Conservation (phyloP, 2,797 vertebrate species). For the Bryconaethiops microstoma region DNA sequence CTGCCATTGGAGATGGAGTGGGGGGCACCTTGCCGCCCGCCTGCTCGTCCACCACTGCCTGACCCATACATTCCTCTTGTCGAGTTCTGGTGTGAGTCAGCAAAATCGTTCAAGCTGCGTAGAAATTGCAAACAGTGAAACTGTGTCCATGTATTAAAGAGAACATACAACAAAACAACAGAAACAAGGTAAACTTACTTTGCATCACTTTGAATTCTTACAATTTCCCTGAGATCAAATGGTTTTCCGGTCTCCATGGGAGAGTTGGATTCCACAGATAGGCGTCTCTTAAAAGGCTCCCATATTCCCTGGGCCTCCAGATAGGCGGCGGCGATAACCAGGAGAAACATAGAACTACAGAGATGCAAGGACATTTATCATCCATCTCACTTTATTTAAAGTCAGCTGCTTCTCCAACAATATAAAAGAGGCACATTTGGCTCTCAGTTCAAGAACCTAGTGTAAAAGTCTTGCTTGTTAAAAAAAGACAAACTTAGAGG, state of each 20-base stretch:
- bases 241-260: constrained; percentile 91
- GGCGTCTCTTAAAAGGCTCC: constrained; percentile 93
- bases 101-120: constrained; percentile 84
- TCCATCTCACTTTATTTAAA: background rate
- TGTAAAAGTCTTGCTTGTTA: background rate
- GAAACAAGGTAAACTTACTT: constrained; percentile 74
- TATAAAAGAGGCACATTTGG: background rate
- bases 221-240: constrained; percentile 98
- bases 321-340: constrained; percentile 95
- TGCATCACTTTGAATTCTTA: constrained; percentile 91
- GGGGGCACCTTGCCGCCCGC: constrained; percentile 79
- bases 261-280: constrained; percentile 92
- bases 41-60: constrained; percentile 76
- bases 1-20: constrained; percentile 75
- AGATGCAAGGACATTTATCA: constrained; percentile 39
- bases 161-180: background rate
- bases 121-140: background rate
- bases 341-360: constrained; percentile 91
- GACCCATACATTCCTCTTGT: constrained; percentile 83
- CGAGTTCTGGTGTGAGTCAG: constrained; percentile 82
- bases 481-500: too few species aligned
- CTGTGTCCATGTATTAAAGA: background rate
- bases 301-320: constrained; percentile 98
- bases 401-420: background rate
- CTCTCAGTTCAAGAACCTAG: background rate